phyloP scores from a whole-genome alignment of 2,888 invertebrate genomes.

The Lamellibrachia columna region DNA sequence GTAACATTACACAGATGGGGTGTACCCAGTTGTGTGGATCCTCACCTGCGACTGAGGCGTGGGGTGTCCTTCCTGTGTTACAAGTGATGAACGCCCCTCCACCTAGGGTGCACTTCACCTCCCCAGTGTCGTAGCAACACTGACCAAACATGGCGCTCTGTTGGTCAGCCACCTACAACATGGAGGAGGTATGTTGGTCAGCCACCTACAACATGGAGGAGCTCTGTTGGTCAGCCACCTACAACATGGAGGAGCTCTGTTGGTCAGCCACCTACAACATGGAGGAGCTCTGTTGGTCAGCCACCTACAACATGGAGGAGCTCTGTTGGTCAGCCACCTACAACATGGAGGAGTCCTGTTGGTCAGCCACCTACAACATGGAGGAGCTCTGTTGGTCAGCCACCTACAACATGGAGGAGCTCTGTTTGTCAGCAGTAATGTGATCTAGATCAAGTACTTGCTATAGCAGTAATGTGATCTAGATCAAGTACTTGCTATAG shows the following conservation, averaged over 20 bases:
- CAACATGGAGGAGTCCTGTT: slow-evolving; percentile 58
- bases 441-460: too few relatives aligned
- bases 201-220: background rate
- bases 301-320: slow-evolving; percentile 68
- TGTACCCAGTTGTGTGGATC: too few relatives aligned
- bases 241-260: background rate
- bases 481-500: slow-evolving; percentile 73
- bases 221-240: background rate
- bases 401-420: too few relatives aligned
- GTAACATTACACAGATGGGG: too few relatives aligned
- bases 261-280: slow-evolving; percentile 70
- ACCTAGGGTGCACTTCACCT: slow-evolving; percentile 90
- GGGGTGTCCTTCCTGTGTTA: slow-evolving; percentile 70
- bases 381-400: too few relatives aligned
- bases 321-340: background rate
- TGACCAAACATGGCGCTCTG: slow-evolving; percentile 92
- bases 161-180: slow-evolving; percentile 72
- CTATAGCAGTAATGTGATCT: background rate
- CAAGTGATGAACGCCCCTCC: slow-evolving; percentile 64
- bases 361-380: too few relatives aligned
- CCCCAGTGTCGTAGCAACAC: slow-evolving; percentile 85
- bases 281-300: slow-evolving; percentile 94
- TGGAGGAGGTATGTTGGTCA: background rate
- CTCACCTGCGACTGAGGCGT: slow-evolving; percentile 80
- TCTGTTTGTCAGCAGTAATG: too few relatives aligned